Percentiles rank a stretch among this genome's conserved stretches.
Evolutionary conservation across 2,888 invertebrate genomes (phyloP).

Genomic region (Catonia carolina): DNA sequence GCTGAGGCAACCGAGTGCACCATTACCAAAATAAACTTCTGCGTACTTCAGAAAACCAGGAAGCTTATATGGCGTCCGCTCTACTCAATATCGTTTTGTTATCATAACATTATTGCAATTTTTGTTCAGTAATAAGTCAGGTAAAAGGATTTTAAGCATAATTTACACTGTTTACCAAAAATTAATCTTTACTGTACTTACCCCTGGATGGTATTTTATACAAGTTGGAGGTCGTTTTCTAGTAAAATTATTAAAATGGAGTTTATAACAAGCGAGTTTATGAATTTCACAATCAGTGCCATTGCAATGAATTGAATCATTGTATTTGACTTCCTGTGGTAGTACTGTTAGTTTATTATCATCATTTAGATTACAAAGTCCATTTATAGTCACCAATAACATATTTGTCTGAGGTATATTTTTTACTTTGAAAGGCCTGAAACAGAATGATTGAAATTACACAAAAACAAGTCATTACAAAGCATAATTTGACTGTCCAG

Average conservation of each 20-base stretch:
- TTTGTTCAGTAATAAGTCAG: no score
- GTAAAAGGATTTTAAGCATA: no score
- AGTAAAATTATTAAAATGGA: slow-evolving; percentile 50
- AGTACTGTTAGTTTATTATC: slow-evolving; percentile 25
- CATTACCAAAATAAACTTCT: neutral
- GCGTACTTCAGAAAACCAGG: no score
- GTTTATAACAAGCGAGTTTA: slow-evolving; percentile 52
- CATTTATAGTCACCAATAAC: slow-evolving; percentile 67
- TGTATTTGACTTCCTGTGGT: slow-evolving; percentile 29
- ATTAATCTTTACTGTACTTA: slow-evolving; percentile 46
- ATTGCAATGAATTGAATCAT: slow-evolving; percentile 43
- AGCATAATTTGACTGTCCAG: neutral
- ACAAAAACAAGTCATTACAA: neutral
- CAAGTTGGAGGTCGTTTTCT: slow-evolving; percentile 66
- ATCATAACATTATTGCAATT: no score
- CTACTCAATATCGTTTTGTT: no score
- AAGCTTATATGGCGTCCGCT: no score
- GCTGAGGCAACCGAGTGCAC: no score
- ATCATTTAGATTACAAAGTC: slow-evolving; percentile 44
- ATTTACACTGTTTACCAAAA: neutral
- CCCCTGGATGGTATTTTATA: slow-evolving; percentile 67
- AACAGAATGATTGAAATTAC: slow-evolving; percentile 23
- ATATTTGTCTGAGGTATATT: slow-evolving; percentile 71
- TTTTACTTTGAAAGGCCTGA: slow-evolving; percentile 62
- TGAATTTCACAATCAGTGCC: slow-evolving; percentile 41